These are phyloP conservation scores for Poliocrania exsul DNA, from an alignment of 2,797 vertebrate species.

Conservation along the genomic window DNA sequence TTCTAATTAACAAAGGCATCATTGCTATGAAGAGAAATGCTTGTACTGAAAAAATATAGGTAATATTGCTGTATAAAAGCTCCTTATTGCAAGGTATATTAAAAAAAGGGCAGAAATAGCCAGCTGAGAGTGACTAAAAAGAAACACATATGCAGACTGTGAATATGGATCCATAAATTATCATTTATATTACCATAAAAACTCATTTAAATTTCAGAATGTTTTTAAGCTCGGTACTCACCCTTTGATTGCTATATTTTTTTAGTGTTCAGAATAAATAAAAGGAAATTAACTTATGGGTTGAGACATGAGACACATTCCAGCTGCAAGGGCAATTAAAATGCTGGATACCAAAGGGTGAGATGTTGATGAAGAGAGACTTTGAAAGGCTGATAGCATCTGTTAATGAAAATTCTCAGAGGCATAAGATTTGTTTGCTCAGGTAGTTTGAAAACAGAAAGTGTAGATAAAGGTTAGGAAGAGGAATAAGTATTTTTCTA, in stretches of 20 bases:
- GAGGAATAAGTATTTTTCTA: slow-evolving; percentile 54
- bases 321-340: slow-evolving; percentile 60
- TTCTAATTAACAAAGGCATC: not conserved
- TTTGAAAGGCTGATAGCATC: slow-evolving; percentile 59
- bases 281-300: slow-evolving; percentile 13
- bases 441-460: slow-evolving; percentile 45
- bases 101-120: not conserved
- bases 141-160: not conserved
- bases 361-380: slow-evolving; percentile 49
- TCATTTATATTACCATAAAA: slow-evolving; percentile 50
- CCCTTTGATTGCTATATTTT: slow-evolving; percentile 30
- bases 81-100: not conserved
- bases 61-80: not conserved
- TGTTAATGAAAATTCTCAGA: slow-evolving; percentile 58
- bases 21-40: not conserved
- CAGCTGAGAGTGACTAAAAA: not conserved
- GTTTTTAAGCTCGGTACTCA: not conserved
- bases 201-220: slow-evolving; percentile 65
- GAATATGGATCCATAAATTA: slow-evolving; percentile 54
- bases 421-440: slow-evolving; percentile 49
- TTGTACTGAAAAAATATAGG: not conserved
- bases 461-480: slow-evolving; percentile 42
- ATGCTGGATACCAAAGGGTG: slow-evolving; percentile 38
- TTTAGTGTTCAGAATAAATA: slow-evolving; percentile 47
- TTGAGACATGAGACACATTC: slow-evolving; percentile 6